Base-by-base conservation (phyloP, 1,140 invertebrate species). In the Cephus cinctus region DNA sequence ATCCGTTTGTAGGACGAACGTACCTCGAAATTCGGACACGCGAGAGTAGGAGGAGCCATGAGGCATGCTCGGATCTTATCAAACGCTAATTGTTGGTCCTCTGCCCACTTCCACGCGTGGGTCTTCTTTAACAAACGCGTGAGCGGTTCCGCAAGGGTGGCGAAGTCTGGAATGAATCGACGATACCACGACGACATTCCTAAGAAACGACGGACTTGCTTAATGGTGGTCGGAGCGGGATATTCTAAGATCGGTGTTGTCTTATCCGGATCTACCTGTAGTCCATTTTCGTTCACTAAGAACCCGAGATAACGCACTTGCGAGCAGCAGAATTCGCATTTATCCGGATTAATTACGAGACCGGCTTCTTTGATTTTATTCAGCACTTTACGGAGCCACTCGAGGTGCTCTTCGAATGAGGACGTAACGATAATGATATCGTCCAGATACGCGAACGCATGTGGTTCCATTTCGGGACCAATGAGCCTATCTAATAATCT, bases 401-500 rank as follows among this genome's bases (percentile, higher is more conserved):
- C 16, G 9, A 52, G 9, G 19, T 56, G 53, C 34, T 52, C 25
- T 9, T 52, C 43, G 9, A 61, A 60, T 3, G 36, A 53, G 21
- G 14, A 11, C 8, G 46, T 47, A 8, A 47, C 23, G 6, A 66
- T 38, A 2, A 66, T 47, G 6, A 64, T 53, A 43, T 66, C 50
- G 40, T 52, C 53, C 5, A 56, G 21, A 34, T 56, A 56, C 2
- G 34, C 47, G 9, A 56, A 43, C 12, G 40, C 50, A 18, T 43
- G 25, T 2, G 49, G 49, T 14, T 23, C 23, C n/a, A 54, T 22
- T 8, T 44, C 36, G 12, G 25, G 20, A 23, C 44, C 46, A 2
- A 21, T 19, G 12, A 69, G 20, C n/a, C 49, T 18, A 44, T 61
- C 49, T 18, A 62, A 56, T 5, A 58, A 11, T 8, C 68, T 4